Percentiles rank a stretch among this genome's conserved stretches.
phyloP scores from a whole-genome alignment of 2,888 invertebrate genomes.

The Pollenia labialis region DNA sequence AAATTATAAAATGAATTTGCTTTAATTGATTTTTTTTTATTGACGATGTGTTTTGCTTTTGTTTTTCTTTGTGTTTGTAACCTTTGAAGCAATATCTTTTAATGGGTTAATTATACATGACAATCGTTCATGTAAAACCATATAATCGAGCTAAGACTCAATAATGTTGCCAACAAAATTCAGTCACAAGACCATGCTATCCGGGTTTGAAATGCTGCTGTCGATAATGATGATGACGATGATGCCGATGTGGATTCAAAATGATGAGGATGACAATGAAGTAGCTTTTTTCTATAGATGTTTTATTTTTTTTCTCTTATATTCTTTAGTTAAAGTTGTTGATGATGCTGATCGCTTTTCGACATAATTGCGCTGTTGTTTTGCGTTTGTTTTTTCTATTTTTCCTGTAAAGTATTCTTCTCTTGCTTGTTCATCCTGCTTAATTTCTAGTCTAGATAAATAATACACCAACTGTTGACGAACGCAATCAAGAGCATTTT shows the following conservation, averaged over 20 bases:
- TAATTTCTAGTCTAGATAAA: constrained; percentile 69
- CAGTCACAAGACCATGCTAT: constrained; percentile 39
- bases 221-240: constrained; percentile 27
- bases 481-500: constrained; percentile 71
- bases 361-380: constrained; percentile 68
- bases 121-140: constrained; percentile 63
- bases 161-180: constrained; percentile 40
- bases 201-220: constrained; percentile 25
- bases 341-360: constrained; percentile 66
- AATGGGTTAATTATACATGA: constrained; percentile 68
- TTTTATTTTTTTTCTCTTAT: too few species aligned
- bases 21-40: neutral
- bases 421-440: constrained; percentile 44
- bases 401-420: neutral
- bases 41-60: neutral
- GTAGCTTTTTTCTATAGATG: constrained; percentile 29
- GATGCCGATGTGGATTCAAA: constrained; percentile 38
- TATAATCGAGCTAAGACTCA: constrained; percentile 47
- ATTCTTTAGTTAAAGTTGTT: constrained; percentile 23
- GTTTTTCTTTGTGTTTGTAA: neutral
- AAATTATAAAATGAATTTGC: neutral
- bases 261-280: constrained; percentile 68
- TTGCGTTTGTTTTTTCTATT: constrained; percentile 20
- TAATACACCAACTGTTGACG: constrained; percentile 71
- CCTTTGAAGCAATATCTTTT: neutral